These are phyloP conservation scores for Ichneumon xanthorius DNA, from an alignment of 2,888 invertebrate species.

Conservation along the genomic window DNA sequence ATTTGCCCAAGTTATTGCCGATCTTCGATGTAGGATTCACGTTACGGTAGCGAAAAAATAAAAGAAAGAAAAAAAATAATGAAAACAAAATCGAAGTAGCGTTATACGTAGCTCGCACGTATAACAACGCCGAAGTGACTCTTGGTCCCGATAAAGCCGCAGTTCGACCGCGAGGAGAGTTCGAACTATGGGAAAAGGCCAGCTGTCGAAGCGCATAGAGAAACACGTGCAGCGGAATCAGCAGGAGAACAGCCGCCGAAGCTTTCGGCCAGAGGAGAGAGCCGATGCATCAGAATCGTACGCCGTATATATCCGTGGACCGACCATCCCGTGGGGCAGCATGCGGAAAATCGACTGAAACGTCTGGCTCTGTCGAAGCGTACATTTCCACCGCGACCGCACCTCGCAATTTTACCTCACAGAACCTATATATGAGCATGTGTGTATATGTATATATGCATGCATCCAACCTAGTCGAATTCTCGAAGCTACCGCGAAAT, in stretches of 20 bases:
- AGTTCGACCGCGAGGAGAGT: conserved; percentile 18
- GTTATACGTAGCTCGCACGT: neutral
- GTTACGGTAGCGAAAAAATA: neutral
- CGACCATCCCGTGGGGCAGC: conserved; percentile 27
- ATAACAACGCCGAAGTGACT: conserved; percentile 23
- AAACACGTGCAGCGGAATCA: conserved; percentile 32
- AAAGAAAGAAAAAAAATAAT: neutral
- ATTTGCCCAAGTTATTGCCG: neutral
- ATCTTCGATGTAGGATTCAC: neutral
- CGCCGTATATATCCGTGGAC: conserved; percentile 20
- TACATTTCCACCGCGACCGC: conserved; percentile 32
- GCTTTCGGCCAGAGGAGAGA: conserved; percentile 7
- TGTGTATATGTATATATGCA: neutral
- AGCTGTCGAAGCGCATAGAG: conserved; percentile 33
- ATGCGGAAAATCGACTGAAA: conserved; percentile 28
- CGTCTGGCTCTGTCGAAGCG: conserved; percentile 29
- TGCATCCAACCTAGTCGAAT: neutral
- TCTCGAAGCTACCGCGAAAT: neutral
- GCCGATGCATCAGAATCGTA: conserved; percentile 22
- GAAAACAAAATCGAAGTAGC: neutral
- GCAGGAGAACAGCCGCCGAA: conserved; percentile 11
- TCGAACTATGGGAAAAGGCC: conserved; percentile 30
- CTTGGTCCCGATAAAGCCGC: conserved; percentile 18
- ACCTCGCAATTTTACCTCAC: conserved; percentile 31
- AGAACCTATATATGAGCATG: neutral